phyloP scores from a whole-genome alignment of 2,797 vertebrate genomes.

The Crax fasciolata region DNA sequence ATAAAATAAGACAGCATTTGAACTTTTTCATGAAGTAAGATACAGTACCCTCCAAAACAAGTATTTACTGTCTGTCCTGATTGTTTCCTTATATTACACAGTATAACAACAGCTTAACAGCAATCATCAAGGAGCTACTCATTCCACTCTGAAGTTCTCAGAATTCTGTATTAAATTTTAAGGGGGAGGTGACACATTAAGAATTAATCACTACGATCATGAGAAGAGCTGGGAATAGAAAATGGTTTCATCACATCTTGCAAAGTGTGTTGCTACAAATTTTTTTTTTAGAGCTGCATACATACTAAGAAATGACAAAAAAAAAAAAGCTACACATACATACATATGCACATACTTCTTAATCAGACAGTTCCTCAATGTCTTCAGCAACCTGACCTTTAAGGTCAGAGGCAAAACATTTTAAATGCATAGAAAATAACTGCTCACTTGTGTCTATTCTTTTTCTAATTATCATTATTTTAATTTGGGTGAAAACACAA shows the following conservation, averaged over 20 bases:
- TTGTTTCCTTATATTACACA: neutral
- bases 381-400: neutral
- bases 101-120: neutral
- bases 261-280: neutral
- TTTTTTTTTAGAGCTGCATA: neutral
- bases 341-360: neutral
- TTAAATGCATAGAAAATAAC: rapidly evolving
- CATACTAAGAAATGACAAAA: neutral
- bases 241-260: neutral
- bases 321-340: neutral
- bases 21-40: neutral
- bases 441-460: neutral
- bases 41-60: neutral
- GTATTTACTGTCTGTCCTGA: neutral
- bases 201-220: neutral
- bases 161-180: neutral
- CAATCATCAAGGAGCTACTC: neutral
- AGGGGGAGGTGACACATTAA: neutral
- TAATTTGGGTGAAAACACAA: neutral
- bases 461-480: neutral
- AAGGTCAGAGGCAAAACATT: neutral
- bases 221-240: neutral
- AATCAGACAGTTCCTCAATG: neutral
- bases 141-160: neutral
- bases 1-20: neutral